A percentile compares a stretch with the other conserved stretches of the same genome.
Conservation (phyloP, 2,888 invertebrate genomes). For the Candidula unifasciata region DNA sequence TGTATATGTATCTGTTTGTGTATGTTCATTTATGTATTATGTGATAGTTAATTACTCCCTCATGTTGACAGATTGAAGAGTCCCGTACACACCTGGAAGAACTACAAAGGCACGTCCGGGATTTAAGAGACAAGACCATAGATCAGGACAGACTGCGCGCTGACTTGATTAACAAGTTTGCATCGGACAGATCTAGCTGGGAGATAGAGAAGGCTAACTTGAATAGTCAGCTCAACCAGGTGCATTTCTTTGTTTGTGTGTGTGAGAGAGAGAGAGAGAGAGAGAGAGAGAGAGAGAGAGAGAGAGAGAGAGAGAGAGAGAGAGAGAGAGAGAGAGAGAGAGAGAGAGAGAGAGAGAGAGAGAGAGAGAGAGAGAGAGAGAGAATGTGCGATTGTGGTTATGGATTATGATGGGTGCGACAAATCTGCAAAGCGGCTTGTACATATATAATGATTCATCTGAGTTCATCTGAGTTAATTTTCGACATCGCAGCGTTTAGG, state of each 20-base stretch:
- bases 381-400: no score
- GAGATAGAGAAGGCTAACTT: constrained; percentile 67
- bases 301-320: constrained; percentile 19
- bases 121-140: constrained; percentile 64
- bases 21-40: no score
- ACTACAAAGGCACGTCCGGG: constrained; percentile 62
- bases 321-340: neutral
- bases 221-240: constrained; percentile 69
- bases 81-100: constrained; percentile 61
- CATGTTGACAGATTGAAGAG: constrained; percentile 63
- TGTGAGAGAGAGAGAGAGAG: neutral
- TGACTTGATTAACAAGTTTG: constrained; percentile 70
- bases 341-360: constrained; percentile 2
- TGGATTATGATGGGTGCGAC: no score
- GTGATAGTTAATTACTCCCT: neutral
- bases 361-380: no score
- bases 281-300: constrained; percentile 3
- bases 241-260: no score
- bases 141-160: constrained; percentile 66
- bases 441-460: no score
- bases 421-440: no score
- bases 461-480: no score
- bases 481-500: no score
- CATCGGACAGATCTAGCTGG: constrained; percentile 67
- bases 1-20: neutral